A percentile compares a stretch with the other conserved stretches of the same genome.
These are phyloP conservation scores for Erithacus rubecula DNA, from an alignment of 2,797 vertebrate species.

Conservation along the genomic window DNA sequence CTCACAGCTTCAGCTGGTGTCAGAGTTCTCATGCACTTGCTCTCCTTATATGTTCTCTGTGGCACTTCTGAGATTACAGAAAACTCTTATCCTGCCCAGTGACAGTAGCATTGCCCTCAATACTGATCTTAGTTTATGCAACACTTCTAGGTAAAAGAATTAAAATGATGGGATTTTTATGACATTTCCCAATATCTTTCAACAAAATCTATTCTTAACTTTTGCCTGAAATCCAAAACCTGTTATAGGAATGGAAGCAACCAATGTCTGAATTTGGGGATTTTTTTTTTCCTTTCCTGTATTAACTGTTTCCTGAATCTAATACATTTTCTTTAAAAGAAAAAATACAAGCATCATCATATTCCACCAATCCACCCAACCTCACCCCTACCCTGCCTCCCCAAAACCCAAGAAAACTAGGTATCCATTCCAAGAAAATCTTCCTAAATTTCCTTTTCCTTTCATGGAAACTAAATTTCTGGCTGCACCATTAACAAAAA, in stretches of 20 bases:
- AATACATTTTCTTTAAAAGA: not conserved
- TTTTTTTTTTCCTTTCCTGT: not conserved
- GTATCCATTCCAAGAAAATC: not conserved
- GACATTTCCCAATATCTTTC: not conserved
- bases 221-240: not conserved
- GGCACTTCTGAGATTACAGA: not conserved
- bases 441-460: not conserved
- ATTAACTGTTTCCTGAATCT: not conserved
- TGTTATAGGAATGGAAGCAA: not conserved
- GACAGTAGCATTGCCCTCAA: not conserved
- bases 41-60: not conserved
- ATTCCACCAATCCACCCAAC: not conserved
- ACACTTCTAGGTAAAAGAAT: not conserved
- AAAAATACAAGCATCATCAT: not conserved
- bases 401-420: not conserved
- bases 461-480: not conserved
- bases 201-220: not conserved
- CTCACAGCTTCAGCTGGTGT: not conserved
- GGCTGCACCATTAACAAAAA: not conserved
- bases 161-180: not conserved
- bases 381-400: accelerated
- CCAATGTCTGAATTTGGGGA: not conserved
- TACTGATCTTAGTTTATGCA: not conserved
- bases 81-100: not conserved
- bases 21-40: not conserved